These are phyloP conservation scores for Mizuhopecten yessoensis DNA, from an alignment of 1,140 invertebrate species.

Conservation along the genomic window DNA sequence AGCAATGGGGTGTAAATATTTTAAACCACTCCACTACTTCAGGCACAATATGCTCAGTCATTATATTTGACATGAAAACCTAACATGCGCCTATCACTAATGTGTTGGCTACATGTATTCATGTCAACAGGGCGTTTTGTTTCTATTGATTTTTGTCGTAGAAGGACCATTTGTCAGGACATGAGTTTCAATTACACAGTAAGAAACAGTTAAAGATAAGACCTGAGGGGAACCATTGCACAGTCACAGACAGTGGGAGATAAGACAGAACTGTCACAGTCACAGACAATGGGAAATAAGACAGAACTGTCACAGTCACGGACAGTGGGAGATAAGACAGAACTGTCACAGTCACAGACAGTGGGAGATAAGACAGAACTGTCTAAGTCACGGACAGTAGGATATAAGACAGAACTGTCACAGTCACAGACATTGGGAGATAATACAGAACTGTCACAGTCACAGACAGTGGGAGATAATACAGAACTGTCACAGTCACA, in stretches of 20 bases:
- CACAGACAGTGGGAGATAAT: not conserved
- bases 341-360: not conserved
- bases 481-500: too few relatives aligned
- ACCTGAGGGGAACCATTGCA: not conserved
- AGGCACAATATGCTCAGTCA: not conserved
- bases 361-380: not conserved
- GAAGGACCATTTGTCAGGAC: constrained; percentile 1
- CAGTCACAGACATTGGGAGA: too few relatives aligned
- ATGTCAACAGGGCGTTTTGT: constrained; percentile 15
- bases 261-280: not conserved
- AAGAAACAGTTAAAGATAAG: not conserved
- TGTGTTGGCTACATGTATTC: not conserved
- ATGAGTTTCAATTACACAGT: not conserved
- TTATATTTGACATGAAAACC: constrained; percentile 5
- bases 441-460: not conserved
- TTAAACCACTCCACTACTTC: not conserved
- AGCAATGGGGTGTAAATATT: not conserved
- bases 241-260: not conserved
- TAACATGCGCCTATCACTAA: not conserved
- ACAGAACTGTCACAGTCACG: too few relatives aligned
- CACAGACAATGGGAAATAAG: too few relatives aligned
- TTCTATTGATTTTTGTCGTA: constrained; percentile 4
- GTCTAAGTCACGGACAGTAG: not conserved
- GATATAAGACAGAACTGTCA: too few relatives aligned
- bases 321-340: too few relatives aligned